Conservation (phyloP, 2,888 invertebrate genomes). For the Gerosis bhagava region DNA sequence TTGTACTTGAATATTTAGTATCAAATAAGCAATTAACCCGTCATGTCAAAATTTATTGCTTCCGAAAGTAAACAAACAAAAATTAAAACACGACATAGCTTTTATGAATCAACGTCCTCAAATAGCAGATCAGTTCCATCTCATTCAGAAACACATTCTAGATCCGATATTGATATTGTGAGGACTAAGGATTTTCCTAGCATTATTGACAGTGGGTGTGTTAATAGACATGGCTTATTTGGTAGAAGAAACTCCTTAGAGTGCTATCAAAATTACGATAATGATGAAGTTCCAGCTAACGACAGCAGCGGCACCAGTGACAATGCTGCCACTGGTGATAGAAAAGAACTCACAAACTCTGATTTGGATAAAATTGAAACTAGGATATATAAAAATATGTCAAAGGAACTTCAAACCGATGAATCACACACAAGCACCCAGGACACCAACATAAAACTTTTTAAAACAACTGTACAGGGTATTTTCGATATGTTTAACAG, state of each 20-base stretch:
- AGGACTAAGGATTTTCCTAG: constrained; percentile 15
- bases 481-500: constrained; percentile 65
- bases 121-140: constrained; percentile 19
- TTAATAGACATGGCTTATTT: constrained; percentile 4
- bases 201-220: constrained; percentile 17
- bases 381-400: constrained; percentile 52
- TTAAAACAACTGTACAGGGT: constrained; percentile 61
- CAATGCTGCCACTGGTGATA: constrained; percentile 29
- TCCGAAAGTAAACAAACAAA: constrained; percentile 15
- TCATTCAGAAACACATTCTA: constrained; percentile 27
- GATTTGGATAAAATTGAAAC: constrained; percentile 57
- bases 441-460: constrained; percentile 63
- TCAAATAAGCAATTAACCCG: too few species aligned
- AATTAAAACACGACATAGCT: constrained; percentile 42
- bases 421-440: constrained; percentile 46
- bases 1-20: too few species aligned
- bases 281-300: constrained; percentile 60
- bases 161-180: constrained; percentile 20
- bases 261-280: constrained; percentile 61
- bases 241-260: constrained; percentile 31
- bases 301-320: constrained; percentile 41
- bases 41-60: constrained; percentile 2
- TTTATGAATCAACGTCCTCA: constrained; percentile 32
- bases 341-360: constrained; percentile 49
- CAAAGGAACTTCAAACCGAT: constrained; percentile 54